phyloP scores from a whole-genome alignment of 2,113 vertebrate genomes.

The Clarias batrachus region DNA sequence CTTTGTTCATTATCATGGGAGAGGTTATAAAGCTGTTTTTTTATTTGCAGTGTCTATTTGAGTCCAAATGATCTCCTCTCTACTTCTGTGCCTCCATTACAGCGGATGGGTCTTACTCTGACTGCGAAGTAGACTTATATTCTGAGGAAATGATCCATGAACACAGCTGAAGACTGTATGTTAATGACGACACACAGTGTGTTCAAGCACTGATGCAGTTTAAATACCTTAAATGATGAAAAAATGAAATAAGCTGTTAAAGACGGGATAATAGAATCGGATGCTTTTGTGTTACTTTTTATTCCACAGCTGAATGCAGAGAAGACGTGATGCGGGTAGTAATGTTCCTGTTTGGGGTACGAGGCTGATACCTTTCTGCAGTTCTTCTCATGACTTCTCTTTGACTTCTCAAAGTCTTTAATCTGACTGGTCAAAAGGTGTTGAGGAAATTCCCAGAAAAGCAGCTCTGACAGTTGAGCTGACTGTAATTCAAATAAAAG shows the following conservation, averaged over 20 bases:
- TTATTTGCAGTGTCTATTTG: slow-evolving; percentile 2
- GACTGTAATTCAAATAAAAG: not conserved
- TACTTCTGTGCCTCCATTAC: not conserved
- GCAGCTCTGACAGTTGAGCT: not conserved
- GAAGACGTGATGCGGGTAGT: not conserved
- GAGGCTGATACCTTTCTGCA: not conserved
- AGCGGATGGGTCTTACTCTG: not conserved
- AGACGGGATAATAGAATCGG: not conserved
- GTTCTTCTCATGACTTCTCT: slow-evolving; percentile 12
- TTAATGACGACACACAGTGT: slow-evolving; percentile 12
- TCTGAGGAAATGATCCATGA: not conserved
- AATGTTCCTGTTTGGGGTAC: not conserved
- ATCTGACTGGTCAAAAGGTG: not conserved
- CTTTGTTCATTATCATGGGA: not conserved
- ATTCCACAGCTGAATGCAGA: not conserved
- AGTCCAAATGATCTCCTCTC: not conserved
- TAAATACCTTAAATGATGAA: not conserved
- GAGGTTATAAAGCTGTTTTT: slow-evolving; percentile 5
- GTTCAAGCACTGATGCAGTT: not conserved
- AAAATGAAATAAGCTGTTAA: slow-evolving; percentile 2
- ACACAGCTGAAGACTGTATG: slow-evolving; percentile 6
- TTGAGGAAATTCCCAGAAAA: not conserved
- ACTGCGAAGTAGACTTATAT: not conserved
- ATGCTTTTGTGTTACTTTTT: not conserved
- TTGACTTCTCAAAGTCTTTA: not conserved